phyloP scores from a whole-genome alignment of 53 echinoderm and acorn worm genomes.

The Mesocentrotus franciscanus region DNA sequence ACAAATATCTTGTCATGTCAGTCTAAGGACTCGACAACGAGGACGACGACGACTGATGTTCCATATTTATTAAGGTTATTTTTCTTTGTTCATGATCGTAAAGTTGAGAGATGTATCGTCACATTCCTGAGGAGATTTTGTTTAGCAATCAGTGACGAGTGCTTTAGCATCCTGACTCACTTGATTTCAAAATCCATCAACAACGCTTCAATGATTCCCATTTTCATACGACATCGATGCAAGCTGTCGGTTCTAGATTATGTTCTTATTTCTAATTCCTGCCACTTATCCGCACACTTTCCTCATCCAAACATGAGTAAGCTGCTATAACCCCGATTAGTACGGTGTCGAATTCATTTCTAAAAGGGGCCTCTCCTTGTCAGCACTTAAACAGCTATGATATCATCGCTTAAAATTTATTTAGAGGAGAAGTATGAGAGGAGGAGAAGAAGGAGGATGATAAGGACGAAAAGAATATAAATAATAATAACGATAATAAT shows the following conservation, averaged over 20 bases:
- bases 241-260: not conserved
- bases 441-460: not conserved
- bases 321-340: slow-evolving; percentile 4
- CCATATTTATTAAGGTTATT: not conserved
- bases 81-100: not conserved
- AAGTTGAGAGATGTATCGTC: not conserved
- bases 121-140: not conserved
- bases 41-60: not conserved
- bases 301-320: slow-evolving; percentile 19
- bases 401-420: slow-evolving; percentile 23
- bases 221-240: slow-evolving; percentile 6
- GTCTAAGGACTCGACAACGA: not conserved
- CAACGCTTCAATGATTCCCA: not conserved
- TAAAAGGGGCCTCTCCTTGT: not conserved
- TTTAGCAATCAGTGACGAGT: not conserved
- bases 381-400: slow-evolving; percentile 37
- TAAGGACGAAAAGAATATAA: not conserved
- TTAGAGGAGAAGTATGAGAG: not conserved
- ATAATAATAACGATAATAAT: not conserved
- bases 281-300: slow-evolving; percentile 30
- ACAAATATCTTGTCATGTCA: not conserved
- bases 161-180: slow-evolving; percentile 8
- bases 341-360: not conserved
- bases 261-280: not conserved
- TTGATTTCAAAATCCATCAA: slow-evolving; percentile 24